A percentile compares a stretch with the other conserved stretches of the same genome.
Conservation (phyloP, 2,797 vertebrate species). For the Capromys pilorides region DNA sequence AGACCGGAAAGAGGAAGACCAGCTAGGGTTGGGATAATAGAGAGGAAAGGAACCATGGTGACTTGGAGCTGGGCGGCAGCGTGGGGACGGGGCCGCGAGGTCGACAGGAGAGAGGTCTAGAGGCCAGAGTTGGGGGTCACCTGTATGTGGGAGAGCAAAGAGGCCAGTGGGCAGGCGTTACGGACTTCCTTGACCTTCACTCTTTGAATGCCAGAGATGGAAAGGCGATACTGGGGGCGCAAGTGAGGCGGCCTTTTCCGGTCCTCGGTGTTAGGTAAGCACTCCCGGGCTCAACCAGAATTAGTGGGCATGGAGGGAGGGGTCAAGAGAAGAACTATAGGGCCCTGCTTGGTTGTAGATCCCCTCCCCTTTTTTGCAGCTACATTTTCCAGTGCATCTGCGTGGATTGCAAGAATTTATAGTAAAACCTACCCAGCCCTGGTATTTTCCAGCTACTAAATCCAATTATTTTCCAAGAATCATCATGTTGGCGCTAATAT, state of each 20-base stretch:
- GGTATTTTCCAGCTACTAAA: neutral
- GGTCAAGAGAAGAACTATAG: neutral
- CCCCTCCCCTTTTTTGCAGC: neutral
- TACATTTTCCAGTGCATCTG: neutral
- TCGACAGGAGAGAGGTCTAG: neutral
- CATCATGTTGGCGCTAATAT: neutral
- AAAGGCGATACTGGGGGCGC: too few species aligned
- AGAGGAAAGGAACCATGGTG: neutral
- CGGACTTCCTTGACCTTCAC: neutral
- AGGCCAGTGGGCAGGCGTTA: neutral
- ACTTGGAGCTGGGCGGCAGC: neutral
- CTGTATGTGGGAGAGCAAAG: neutral
- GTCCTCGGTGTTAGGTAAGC: neutral
- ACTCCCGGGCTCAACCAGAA: too few species aligned
- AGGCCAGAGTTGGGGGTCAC: neutral
- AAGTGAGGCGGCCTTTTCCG: neutral
- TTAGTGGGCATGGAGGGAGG: neutral
- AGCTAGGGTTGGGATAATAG: neutral
- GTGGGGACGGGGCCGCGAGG: neutral
- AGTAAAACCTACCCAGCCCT: neutral
- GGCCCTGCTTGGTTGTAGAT: neutral
- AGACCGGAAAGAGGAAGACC: neutral
- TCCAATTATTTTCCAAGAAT: constrained; percentile 3
- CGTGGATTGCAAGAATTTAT: neutral
- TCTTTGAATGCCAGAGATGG: neutral